Evolutionary conservation across 1,140 invertebrate species (phyloP).

Genomic region (Scaptomyza montana): DNA sequence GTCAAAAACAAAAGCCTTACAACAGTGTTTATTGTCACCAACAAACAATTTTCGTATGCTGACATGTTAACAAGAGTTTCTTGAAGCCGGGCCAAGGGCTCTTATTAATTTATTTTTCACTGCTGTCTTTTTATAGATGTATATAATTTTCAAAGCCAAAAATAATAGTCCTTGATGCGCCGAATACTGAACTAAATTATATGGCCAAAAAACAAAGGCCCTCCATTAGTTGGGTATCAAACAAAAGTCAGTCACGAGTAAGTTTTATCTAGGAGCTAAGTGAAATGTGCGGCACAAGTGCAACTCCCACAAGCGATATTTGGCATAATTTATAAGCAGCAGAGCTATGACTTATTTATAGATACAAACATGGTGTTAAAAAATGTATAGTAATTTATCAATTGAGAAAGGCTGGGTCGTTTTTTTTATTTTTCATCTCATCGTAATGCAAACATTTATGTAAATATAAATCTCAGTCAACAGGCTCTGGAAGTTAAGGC

Average conservation of each 20-base stretch:
- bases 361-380: too few species aligned
- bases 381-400: too few species aligned
- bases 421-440: too few species aligned
- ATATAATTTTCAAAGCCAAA: constrained; percentile 18
- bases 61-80: constrained; percentile 11
- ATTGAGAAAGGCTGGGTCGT: too few species aligned
- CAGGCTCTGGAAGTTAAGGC: too few species aligned
- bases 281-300: constrained; percentile 19
- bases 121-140: constrained; percentile 6
- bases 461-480: too few species aligned
- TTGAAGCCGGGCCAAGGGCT: not conserved
- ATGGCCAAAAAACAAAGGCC: constrained; percentile 38
- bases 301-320: constrained; percentile 8
- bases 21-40: constrained; percentile 17
- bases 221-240: constrained; percentile 22
- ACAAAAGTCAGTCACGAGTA: constrained; percentile 8
- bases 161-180: constrained; percentile 36
- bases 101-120: constrained; percentile 34
- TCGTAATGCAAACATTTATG: too few species aligned
- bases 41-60: constrained; percentile 4
- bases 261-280: constrained; percentile 4
- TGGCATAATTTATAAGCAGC: constrained; percentile 52
- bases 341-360: not conserved
- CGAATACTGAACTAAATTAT: constrained; percentile 74
- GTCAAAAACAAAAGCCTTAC: constrained; percentile 21